Percentiles rank a stretch among this genome's conserved stretches.
Conservation (phyloP, 2,113 vertebrate genomes). For the Mormyrus iriodes region DNA sequence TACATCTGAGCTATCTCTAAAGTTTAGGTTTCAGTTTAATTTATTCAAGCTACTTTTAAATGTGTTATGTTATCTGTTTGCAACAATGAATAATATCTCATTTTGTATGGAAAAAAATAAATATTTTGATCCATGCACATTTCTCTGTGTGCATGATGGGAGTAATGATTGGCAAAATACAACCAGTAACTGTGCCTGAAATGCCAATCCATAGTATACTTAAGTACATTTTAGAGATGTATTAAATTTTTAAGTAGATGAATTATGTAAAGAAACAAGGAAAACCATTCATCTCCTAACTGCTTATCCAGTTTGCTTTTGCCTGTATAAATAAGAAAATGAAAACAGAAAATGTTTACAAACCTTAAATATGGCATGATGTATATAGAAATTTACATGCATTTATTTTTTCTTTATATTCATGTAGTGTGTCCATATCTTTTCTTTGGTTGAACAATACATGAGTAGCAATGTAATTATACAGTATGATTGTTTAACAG, state of each 20-base stretch:
- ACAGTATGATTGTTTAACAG: not conserved
- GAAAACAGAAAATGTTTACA: not conserved
- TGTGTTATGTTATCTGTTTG: not conserved
- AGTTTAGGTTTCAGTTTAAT: not conserved
- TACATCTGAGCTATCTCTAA: not conserved
- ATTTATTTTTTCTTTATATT: not conserved
- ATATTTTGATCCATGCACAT: not conserved
- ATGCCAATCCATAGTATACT: not conserved
- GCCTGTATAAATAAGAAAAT: not conserved
- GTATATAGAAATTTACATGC: not conserved
- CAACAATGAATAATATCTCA: not conserved
- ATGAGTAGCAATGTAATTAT: not conserved
- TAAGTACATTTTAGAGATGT: not conserved
- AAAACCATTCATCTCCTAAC: not conserved
- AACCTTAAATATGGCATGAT: not conserved
- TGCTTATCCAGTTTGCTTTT: not conserved
- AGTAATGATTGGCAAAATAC: not conserved
- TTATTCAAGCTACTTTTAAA: not conserved
- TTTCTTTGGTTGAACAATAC: not conserved
- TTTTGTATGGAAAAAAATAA: not conserved
- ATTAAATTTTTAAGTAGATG: not conserved
- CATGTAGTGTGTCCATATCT: not conserved
- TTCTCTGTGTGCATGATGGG: not conserved
- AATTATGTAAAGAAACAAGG: not conserved
- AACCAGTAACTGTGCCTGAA: not conserved